Evolutionary conservation across 2,797 vertebrate species (phyloP), one percentile per base, ranked within the genome.

Genomic region (Ciconia nigra): DNA sequence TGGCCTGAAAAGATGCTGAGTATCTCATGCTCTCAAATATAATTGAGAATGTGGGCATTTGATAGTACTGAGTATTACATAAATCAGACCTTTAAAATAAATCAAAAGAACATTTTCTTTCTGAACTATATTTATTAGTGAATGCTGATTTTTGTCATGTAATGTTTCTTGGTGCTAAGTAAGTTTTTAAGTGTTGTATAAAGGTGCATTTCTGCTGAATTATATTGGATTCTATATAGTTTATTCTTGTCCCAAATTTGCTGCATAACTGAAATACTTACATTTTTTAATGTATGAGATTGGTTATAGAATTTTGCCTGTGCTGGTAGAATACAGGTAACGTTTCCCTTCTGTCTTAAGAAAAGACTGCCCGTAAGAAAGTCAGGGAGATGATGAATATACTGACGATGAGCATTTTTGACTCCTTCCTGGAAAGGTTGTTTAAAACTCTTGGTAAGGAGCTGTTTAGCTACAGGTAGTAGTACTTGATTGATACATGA

Each of bases 71-170:
- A 73, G 28, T 55, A 37, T 65, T 69, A 39, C 14, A 72, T 65
- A 67, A 59, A 78, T 87, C 7, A 69, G 52, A 70, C 37, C 11
- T 90, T 88, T 44, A 81, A 72, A 93, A 76, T 61, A 79, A 93
- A 66, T 62, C 26, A 58, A 91, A 73, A 73, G 35, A 96, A 90
- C 65, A 57, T 46, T 17, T 97, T 96, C 35, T 26, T 94, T 86
- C 90, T 96, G 78, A 94, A 94, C 62, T 55, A 1, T 62, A 58
- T 89, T 93, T 92, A 77, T 89, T 93, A 92, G 25, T 57, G 66
- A 96, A 84, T 17, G 51, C 26, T 94, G 84, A 20, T 83, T 96
- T 94, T 94, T 84, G 37, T 86, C 49, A 41, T 91, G 83, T 89
- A 81, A 54, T 57, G 7, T 96, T 95, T 88, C 65, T 93, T 82